These are phyloP conservation scores for Tamandua tetradactyla DNA, from an alignment of 2,797 vertebrate species.

Conservation along the genomic window DNA sequence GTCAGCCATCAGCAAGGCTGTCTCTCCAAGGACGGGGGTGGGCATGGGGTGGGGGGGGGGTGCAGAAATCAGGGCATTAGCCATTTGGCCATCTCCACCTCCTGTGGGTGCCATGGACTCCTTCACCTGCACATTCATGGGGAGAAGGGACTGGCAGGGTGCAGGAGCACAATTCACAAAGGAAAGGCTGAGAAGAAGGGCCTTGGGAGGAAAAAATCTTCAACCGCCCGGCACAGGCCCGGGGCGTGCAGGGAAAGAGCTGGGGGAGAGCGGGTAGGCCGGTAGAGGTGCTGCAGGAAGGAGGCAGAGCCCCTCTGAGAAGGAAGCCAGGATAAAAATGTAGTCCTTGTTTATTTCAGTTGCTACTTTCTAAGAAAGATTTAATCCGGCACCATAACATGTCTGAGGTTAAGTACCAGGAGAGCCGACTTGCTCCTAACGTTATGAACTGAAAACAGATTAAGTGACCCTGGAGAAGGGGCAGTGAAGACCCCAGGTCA, in stretches of 20 bases:
- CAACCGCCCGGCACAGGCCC: not conserved
- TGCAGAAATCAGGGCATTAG: not conserved
- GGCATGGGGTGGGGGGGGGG: too few species aligned
- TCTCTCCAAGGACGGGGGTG: not conserved
- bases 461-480: not conserved
- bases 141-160: not conserved
- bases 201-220: not conserved
- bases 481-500: too few species aligned
- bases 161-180: not conserved
- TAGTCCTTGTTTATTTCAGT: not conserved
- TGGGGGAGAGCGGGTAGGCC: too few species aligned
- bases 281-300: not conserved
- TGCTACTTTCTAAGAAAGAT: not conserved
- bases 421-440: not conserved
- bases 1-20: not conserved
- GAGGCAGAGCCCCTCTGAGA: not conserved
- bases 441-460: not conserved
- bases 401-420: not conserved
- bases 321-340: not conserved
- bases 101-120: not conserved
- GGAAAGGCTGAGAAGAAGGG: not conserved
- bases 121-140: not conserved
- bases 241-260: not conserved
- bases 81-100: not conserved
- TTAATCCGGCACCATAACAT: not conserved